A percentile compares a stretch with the other conserved stretches of the same genome.
Evolutionary conservation across 1,140 invertebrate species (phyloP).

Genomic region (Pogonus chalceus): DNA sequence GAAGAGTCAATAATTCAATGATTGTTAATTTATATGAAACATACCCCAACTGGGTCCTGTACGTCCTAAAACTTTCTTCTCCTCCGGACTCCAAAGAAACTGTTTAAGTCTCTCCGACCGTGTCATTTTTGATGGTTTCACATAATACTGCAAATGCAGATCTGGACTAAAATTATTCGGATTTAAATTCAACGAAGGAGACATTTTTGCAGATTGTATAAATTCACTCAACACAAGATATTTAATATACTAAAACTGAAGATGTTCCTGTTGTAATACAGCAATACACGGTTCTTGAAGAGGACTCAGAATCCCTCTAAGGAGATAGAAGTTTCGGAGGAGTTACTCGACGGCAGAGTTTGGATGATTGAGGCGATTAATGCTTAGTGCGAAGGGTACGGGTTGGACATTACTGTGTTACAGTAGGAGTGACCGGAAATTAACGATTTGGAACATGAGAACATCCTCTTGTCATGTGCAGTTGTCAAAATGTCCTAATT

Average conservation of each 20-base stretch:
- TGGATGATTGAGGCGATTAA: constrained; percentile 14
- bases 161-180: constrained; percentile 16
- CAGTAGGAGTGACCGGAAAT: constrained; percentile 34
- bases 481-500: no score
- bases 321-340: constrained; percentile 1
- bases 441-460: constrained; percentile 31
- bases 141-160: constrained; percentile 42
- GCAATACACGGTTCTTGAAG: constrained; percentile 9
- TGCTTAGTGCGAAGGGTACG: constrained; percentile 12
- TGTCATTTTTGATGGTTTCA: constrained; percentile 39
- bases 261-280: constrained; percentile 11
- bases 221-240: no score
- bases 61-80: constrained; percentile 53
- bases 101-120: constrained; percentile 47
- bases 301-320: no score
- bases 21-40: constrained; percentile 27
- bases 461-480: constrained; percentile 17
- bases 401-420: constrained; percentile 13
- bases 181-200: constrained; percentile 8
- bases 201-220: constrained; percentile 20
- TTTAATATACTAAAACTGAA: no score
- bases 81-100: constrained; percentile 59
- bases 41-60: constrained; percentile 63
- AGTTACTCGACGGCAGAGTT: constrained; percentile 6
- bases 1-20: no score